These are phyloP conservation scores for Pachyramphus minor DNA, from an alignment of 2,113 vertebrate species.

Conservation along the genomic window DNA sequence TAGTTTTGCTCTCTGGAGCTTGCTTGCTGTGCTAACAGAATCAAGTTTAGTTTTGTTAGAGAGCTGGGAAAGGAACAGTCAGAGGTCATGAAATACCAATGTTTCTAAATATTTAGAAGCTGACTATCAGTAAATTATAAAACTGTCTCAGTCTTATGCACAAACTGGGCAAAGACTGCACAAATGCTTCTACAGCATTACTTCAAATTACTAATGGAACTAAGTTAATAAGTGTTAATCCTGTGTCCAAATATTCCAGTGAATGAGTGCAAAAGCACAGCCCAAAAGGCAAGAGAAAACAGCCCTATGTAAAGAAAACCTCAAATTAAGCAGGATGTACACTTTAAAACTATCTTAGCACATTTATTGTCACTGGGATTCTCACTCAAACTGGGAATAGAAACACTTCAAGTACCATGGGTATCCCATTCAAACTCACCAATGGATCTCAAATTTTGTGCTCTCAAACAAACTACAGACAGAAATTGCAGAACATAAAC, in stretches of 20 bases:
- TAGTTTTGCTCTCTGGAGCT: not conserved
- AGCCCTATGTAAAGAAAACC: not conserved
- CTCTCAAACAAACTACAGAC: not conserved
- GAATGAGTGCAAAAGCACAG: not conserved
- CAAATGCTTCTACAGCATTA: not conserved
- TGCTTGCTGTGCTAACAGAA: not conserved
- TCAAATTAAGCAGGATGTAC: not conserved
- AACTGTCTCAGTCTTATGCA: not conserved
- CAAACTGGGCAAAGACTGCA: not conserved
- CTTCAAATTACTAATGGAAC: not conserved
- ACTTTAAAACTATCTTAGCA: not conserved
- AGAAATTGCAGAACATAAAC: not conserved
- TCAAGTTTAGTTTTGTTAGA: not conserved
- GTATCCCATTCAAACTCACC: not conserved
- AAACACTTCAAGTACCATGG: not conserved
- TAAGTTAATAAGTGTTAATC: not conserved
- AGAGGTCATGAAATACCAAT: not conserved
- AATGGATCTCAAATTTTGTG: not conserved
- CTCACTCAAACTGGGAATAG: not conserved
- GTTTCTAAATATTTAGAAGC: not conserved
- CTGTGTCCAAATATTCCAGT: not conserved
- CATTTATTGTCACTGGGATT: not conserved
- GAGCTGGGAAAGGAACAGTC: not conserved
- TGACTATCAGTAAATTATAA: not conserved
- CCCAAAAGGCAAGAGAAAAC: not conserved